Base-by-base conservation (phyloP, 2,113 vertebrate genomes). In the Daubentonia madagascariensis region DNA sequence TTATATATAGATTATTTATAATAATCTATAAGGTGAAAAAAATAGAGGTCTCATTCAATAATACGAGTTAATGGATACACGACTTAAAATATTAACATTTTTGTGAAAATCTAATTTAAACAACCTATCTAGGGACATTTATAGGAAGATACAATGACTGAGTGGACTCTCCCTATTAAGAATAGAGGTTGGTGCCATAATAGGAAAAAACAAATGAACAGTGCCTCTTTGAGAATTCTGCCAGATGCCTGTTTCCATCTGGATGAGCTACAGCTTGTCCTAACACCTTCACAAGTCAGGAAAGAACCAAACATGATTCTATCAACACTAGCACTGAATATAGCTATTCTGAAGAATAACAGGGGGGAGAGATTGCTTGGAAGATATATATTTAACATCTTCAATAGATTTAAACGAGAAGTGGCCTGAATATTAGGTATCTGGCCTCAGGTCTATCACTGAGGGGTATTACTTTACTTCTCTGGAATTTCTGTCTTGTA, bases 101-200 rank as follows among this genome's bases (percentile, higher is more conserved):
- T 93, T 48, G 92, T 67, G 59, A 97, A 93, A 94, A 80, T 48
- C 57, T 93, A 30, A 72, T 70, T 86, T 97, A 90, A 95, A 92
- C n/a, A 84, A 75, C 23, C 35, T 84, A 48, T 52, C 28, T 22
- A 87, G 65, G 35, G 45, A 70, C 17, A 75, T 50, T 37, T 63
- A 28, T 25, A 32, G n/a, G 75, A 90, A 95, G n/a, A 86, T 48
- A 75, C 8, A 35, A 54, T 10, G 8, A 57, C n/a, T 57, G 48
- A 79, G 14, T 25, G 11, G 11, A 87, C 4, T 83, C 30, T 43
- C 9, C 0, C 57, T 57, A 30, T 22, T 9, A 70, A 67, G n/a
- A 45, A 79, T 30, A 92, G 37, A 94, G 17, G 54, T 6, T 17
- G 16, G 30, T n/a, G 9, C 13, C 13, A 11, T 25, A 23, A 40